A percentile compares a stretch with the other conserved stretches of the same genome.
phyloP scores from a whole-genome alignment of 2,888 invertebrate genomes.

The Sepioteuthis lessoniana region DNA sequence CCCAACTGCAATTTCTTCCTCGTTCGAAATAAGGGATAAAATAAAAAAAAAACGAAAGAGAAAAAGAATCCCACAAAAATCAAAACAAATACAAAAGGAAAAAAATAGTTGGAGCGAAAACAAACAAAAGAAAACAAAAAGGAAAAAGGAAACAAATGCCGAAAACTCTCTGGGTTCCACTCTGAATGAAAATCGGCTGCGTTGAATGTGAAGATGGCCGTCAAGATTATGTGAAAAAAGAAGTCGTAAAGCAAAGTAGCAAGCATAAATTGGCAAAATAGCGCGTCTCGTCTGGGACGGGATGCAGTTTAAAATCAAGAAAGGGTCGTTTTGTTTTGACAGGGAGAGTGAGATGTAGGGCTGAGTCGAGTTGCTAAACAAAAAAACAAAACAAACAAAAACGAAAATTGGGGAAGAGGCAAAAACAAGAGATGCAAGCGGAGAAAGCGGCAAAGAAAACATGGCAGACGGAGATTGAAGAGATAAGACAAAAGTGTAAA shows the following conservation, averaged over 20 bases:
- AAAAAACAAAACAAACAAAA: too few relatives aligned
- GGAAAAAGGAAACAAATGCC: background rate
- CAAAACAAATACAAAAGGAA: too few relatives aligned
- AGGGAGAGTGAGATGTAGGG: too few relatives aligned
- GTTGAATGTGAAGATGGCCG: background rate
- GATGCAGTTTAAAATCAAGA: background rate
- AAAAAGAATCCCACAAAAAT: too few relatives aligned
- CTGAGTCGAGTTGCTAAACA: too few relatives aligned
- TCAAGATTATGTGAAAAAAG: background rate
- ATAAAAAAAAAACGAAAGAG: too few relatives aligned
- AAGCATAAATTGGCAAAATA: background rate
- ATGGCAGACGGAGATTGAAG: background rate
- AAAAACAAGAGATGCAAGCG: too few relatives aligned
- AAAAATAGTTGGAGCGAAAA: too few relatives aligned
- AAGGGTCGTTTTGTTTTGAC: constrained; percentile 7
- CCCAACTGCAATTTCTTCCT: too few relatives aligned
- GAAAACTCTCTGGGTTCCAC: background rate
- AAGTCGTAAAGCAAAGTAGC: background rate
- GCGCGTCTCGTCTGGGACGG: background rate
- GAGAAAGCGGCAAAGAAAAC: background rate
- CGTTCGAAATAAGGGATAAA: too few relatives aligned
- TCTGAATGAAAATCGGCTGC: background rate
- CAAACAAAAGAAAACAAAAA: too few relatives aligned
- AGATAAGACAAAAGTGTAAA: background rate
- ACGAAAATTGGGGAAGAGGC: background rate